These are phyloP conservation scores for Perognathus longimembris DNA, from an alignment of 2,113 vertebrate genomes.

Conservation along the genomic window DNA sequence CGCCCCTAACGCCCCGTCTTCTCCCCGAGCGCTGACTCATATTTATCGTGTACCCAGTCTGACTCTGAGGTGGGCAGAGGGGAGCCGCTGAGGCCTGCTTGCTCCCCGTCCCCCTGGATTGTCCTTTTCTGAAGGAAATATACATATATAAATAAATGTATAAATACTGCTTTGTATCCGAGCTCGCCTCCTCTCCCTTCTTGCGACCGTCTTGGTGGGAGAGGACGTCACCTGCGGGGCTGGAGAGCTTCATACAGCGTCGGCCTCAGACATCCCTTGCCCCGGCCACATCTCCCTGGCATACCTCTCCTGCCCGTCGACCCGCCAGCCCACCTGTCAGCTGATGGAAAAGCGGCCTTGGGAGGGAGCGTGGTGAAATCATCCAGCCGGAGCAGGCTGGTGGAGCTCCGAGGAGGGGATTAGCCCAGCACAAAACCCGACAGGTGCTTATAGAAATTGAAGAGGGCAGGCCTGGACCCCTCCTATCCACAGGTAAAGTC, in stretches of 20 bases:
- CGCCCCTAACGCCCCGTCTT: slow-evolving; percentile 27
- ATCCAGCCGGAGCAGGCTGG: not conserved
- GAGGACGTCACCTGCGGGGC: not conserved
- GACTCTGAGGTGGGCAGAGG: slow-evolving; percentile 64
- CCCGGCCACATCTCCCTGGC: not conserved
- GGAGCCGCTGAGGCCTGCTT: slow-evolving; percentile 56
- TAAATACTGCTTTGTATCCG: slow-evolving; percentile 89
- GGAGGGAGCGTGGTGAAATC: not conserved
- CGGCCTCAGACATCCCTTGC: not conserved
- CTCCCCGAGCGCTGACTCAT: slow-evolving; percentile 76
- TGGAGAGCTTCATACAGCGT: no score
- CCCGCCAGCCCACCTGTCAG: not conserved
- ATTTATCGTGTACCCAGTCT: slow-evolving; percentile 86
- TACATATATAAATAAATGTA: slow-evolving; percentile 88
- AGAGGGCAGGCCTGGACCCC: not conserved
- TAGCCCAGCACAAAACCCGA: not conserved
- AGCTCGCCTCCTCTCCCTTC: slow-evolving; percentile 75
- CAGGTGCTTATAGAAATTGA: not conserved
- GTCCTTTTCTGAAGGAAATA: slow-evolving; percentile 83
- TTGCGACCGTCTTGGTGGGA: not conserved
- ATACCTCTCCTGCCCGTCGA: no score
- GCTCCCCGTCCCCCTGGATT: slow-evolving; percentile 66
- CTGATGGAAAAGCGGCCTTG: not conserved
- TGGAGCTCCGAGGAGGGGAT: not conserved
- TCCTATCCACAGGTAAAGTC: not conserved